phyloP scores from a whole-genome alignment of 2,888 invertebrate species.

The Esperia sulphurella region DNA sequence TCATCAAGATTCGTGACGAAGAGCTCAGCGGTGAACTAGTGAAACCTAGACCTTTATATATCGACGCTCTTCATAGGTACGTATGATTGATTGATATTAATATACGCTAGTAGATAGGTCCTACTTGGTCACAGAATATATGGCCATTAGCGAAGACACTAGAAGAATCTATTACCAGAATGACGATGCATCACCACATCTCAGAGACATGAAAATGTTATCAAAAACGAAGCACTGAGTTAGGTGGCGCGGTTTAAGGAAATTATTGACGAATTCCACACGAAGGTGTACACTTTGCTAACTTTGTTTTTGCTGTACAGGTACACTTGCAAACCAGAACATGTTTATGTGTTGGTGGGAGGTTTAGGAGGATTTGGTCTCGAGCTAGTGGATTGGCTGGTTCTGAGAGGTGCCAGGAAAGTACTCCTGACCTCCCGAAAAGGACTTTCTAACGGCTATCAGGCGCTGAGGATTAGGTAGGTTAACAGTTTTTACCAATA shows the following conservation, averaged over 20 bases:
- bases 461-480: conserved; percentile 13
- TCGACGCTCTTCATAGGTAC: conserved; percentile 64
- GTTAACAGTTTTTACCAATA: too few species aligned
- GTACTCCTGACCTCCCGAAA: conserved; percentile 85
- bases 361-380: conserved; percentile 93
- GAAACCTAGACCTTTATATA: conserved; percentile 33
- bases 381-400: conserved; percentile 88
- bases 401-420: conserved; percentile 85
- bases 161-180: too few species aligned
- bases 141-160: too few species aligned
- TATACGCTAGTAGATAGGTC: background rate
- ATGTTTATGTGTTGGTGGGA: conserved; percentile 79
- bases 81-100: background rate
- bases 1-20: conserved; percentile 74
- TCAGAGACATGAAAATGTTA: too few species aligned
- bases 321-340: conserved; percentile 68
- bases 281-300: too few species aligned
- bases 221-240: too few species aligned
- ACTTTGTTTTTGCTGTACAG: conserved; percentile 28
- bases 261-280: too few species aligned
- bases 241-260: too few species aligned
- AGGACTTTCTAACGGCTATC: conserved; percentile 88
- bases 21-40: conserved; percentile 43
- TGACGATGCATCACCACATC: too few species aligned
- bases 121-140: too few species aligned